phyloP scores from a whole-genome alignment of 2,888 invertebrate genomes.

The Drosophila tanythrix region DNA sequence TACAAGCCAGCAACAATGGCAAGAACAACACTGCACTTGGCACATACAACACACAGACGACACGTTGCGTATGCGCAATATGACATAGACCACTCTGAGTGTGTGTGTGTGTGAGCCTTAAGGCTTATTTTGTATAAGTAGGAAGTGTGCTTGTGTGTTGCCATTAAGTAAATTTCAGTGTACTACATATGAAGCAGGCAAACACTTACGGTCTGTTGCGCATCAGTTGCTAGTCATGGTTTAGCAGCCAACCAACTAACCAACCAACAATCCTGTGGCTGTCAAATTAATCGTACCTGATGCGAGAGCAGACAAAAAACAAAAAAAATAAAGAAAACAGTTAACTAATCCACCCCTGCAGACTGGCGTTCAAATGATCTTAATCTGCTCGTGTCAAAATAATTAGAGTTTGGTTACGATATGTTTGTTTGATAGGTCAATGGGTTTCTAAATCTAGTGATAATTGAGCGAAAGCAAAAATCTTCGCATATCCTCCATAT shows the following conservation, averaged over 20 bases:
- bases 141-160: constrained; percentile 18
- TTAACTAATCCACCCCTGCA: background rate
- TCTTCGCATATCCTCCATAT: background rate
- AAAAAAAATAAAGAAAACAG: background rate
- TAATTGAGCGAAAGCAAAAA: background rate
- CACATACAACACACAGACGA: constrained; percentile 13
- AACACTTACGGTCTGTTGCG: constrained; percentile 66
- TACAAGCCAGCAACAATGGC: constrained; percentile 24
- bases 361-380: background rate
- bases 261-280: constrained; percentile 50
- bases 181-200: constrained; percentile 54
- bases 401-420: background rate
- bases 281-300: constrained; percentile 53
- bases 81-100: constrained; percentile 15
- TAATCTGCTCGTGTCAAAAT: background rate
- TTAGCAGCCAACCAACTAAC: constrained; percentile 57
- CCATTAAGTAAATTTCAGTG: constrained; percentile 64
- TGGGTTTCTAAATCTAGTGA: background rate
- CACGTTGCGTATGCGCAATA: constrained; percentile 68
- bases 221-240: constrained; percentile 66
- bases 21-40: constrained; percentile 11
- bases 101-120: constrained; percentile 20
- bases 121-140: constrained; percentile 35
- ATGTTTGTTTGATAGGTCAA: background rate
- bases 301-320: constrained; percentile 1